Base-by-base conservation (phyloP, 2,113 vertebrate genomes). In the Romanogobio albipinnatus region DNA sequence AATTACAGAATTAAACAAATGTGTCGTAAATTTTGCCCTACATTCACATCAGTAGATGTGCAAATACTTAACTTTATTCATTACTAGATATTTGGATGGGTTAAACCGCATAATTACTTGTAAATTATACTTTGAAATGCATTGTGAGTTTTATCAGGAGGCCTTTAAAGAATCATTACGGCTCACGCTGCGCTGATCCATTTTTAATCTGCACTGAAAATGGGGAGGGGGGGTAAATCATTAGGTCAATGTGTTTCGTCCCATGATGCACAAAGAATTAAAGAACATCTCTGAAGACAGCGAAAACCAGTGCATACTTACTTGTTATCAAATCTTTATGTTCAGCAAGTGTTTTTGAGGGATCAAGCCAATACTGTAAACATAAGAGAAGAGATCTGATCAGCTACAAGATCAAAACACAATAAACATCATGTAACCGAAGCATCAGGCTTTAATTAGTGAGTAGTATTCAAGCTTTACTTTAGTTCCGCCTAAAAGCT, bases 301-400 rank as follows among this genome's bases (percentile, higher is more conserved):
- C 0, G 14, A 68, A 56, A 70, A 19, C 5, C 22, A 61, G 15
- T 39, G 47, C 36, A 26, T 76, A 97, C 96, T 86, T 95, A 97
- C 96, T 97, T 92, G 95, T 96, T 86, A 97, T 97, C 39, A 97
- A 90, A 84, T 96, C 96, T 93, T 96, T 96, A 87, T 98, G 97
- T 82, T 98, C 97, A 6, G 95, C 93, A 0, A 98, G 95, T 2
- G 95, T 96, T 91, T 96, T 98, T 66, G 92, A 91, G 80, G 96
- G 95, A 94, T 98, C 97, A 92, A 98, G 92, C 97, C 97, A 98
- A 86, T 94, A 96, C 97, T 98, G 94, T 68, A 92, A 84, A 87
- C 4, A 86, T 75, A 73, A 49, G 81, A 51, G 70, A 56, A 39
- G 26, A 43, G 39, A 58, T 73, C 13, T 58, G 29, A 71, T 36